These are phyloP conservation scores for Pheosia gnoma DNA, from an alignment of 2,888 invertebrate genomes.

Conservation along the genomic window DNA sequence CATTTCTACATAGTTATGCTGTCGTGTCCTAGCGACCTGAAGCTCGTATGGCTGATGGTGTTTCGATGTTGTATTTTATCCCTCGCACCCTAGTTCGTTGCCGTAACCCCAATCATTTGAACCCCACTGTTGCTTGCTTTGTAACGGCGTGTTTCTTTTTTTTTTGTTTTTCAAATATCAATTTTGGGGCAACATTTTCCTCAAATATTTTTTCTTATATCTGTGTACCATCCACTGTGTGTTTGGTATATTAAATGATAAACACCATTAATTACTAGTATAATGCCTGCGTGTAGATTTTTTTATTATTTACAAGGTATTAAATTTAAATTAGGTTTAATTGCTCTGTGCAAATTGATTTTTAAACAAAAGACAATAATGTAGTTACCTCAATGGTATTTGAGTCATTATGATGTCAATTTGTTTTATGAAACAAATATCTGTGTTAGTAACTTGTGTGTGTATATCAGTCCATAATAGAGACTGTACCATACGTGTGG, in stretches of 20 bases:
- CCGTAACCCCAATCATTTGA: conserved; percentile 66
- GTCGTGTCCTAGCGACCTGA: conserved; percentile 46
- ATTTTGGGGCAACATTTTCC: conserved; percentile 21
- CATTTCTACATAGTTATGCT: conserved; percentile 27
- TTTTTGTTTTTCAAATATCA: conserved; percentile 31
- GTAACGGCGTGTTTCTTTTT: conserved; percentile 46
- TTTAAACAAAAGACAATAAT: neutral
- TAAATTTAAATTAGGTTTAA: neutral
- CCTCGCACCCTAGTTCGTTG: conserved; percentile 72
- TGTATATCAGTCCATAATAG: conserved; percentile 14
- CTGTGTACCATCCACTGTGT: neutral
- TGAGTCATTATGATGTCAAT: too few relatives aligned
- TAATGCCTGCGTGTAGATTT: neutral
- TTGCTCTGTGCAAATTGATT: neutral
- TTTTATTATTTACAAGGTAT: neutral
- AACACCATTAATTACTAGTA: neutral
- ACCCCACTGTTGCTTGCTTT: conserved; percentile 57
- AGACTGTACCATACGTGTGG: conserved; percentile 37
- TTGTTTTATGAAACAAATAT: too few relatives aligned
- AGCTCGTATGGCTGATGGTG: conserved; percentile 60
- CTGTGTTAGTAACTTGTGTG: too few relatives aligned
- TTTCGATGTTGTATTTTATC: conserved; percentile 71
- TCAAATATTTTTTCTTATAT: neutral
- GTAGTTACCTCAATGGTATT: too few relatives aligned
- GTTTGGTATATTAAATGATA: neutral